phyloP scores from a whole-genome alignment of 1,140 invertebrate species.

The Apis mellifera region Amel_HAv3.1 CM009938.2:3300501-3301000 shows the following conservation, averaged over 20 bases:
- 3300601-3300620: too few species aligned
- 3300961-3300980: slow-evolving; percentile 17
- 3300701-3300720: neutral
- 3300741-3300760: neutral
- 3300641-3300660: too few species aligned
- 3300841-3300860: slow-evolving; percentile 4
- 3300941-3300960: slow-evolving; percentile 65
- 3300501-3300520: neutral
- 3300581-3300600: too few species aligned
- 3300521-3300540: too few species aligned
- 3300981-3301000: slow-evolving; percentile 57
- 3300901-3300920: slow-evolving; percentile 26
- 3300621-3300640: too few species aligned
- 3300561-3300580: too few species aligned
- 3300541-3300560: too few species aligned
- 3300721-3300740: too few species aligned
- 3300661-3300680: too few species aligned
- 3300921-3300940: slow-evolving; percentile 57
- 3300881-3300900: slow-evolving; percentile 51
- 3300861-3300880: slow-evolving; percentile 39
- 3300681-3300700: too few species aligned
- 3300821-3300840: slow-evolving; percentile 20
- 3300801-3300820: slow-evolving; percentile 30
- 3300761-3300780: neutral
- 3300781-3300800: slow-evolving; percentile 19